Percentiles rank a stretch among this genome's conserved stretches.
Evolutionary conservation across 2,797 vertebrate genomes (phyloP).

Genomic region (Schizopygopsis malacanthus): DNA sequence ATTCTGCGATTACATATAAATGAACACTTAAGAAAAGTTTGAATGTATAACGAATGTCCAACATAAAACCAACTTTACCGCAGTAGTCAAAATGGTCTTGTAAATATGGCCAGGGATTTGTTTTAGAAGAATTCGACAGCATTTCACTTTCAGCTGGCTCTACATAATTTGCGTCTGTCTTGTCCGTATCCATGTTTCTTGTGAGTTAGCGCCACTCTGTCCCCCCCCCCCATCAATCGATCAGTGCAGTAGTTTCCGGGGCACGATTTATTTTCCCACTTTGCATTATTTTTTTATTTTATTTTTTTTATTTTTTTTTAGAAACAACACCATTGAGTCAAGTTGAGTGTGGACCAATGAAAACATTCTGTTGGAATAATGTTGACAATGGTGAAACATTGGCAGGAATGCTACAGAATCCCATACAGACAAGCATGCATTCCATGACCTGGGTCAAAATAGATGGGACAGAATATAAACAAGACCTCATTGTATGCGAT

Average conservation of each 20-base stretch:
- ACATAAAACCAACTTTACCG: no score
- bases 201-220: not conserved
- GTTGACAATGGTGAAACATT: no score
- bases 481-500: no score
- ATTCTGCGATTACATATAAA: no score
- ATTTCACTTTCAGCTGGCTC: not conserved
- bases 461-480: no score
- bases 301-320: no score
- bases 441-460: no score
- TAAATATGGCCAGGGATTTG: slow-evolving; percentile 13
- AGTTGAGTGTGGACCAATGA: slow-evolving; percentile 41
- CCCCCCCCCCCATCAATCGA: not conserved
- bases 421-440: no score
- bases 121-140: not conserved
- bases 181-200: not conserved
- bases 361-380: no score
- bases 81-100: not conserved
- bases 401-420: no score
- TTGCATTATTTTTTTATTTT: not conserved
- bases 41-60: no score
- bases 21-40: no score
- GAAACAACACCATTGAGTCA: slow-evolving; percentile 34
- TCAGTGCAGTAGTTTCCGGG: not conserved
- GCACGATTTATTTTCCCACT: accelerated
- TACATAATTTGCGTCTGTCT: not conserved